These are phyloP conservation scores for Tinamus guttatus DNA, from an alignment of 2,113 vertebrate genomes.

Conservation along the genomic window DNA sequence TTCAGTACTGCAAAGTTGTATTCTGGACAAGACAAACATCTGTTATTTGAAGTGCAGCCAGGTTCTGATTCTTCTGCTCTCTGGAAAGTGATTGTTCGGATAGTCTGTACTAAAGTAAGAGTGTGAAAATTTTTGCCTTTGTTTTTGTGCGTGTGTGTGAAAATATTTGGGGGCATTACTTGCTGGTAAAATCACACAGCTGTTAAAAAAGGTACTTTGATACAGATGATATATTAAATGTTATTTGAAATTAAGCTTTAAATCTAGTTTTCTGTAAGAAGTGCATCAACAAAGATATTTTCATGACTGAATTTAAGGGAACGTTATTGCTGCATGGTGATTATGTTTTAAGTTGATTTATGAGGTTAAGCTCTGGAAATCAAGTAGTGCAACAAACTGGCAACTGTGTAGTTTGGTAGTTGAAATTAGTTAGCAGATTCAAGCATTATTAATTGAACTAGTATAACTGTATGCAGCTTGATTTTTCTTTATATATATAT, in stretches of 20 bases:
- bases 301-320: not conserved
- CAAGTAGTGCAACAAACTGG: not conserved
- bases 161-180: not conserved
- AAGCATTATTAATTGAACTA: not conserved
- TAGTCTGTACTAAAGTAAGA: conserved; percentile 96
- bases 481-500: not conserved
- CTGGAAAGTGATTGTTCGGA: conserved; percentile 94
- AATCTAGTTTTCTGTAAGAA: not conserved
- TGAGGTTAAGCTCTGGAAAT: not conserved
- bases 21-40: conserved; percentile 93
- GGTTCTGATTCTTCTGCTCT: conserved; percentile 93
- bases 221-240: not conserved
- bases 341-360: not conserved
- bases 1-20: conserved; percentile 90
- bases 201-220: not conserved
- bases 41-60: conserved; percentile 95
- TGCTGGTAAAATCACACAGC: not conserved
- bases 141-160: not conserved
- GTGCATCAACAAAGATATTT: not conserved
- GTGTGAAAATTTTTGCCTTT: not conserved
- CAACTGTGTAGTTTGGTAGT: not conserved
- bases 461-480: not conserved
- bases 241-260: not conserved
- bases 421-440: not conserved
- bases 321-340: not conserved